Evolutionary conservation across 2,113 vertebrate genomes (phyloP).

Genomic region (Labrus mixtus): DNA sequence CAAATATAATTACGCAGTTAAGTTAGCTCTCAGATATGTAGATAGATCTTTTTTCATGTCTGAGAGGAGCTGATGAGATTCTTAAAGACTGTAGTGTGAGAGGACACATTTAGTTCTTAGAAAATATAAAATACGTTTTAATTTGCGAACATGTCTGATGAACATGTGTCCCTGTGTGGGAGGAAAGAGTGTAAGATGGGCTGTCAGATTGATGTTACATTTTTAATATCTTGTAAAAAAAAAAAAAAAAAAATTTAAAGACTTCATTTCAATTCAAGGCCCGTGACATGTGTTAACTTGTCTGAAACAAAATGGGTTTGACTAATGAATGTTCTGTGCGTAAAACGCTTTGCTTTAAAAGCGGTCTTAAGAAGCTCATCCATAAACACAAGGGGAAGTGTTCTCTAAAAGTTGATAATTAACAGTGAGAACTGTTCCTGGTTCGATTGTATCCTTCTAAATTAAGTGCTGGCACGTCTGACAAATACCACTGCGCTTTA

Average conservation of each 20-base stretch:
- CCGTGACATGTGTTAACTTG: conserved; percentile 8
- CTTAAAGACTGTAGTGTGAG: conserved; percentile 55
- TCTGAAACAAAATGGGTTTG: background rate
- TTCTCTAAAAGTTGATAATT: conserved; percentile 77
- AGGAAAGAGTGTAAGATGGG: background rate
- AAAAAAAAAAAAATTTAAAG: conserved; percentile 6
- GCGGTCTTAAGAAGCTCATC: conserved; percentile 26
- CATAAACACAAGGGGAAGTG: conserved; percentile 61
- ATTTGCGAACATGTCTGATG: background rate
- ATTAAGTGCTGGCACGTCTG: conserved; percentile 79
- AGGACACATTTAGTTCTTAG: conserved; percentile 10
- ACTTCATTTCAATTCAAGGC: background rate
- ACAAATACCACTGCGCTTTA: conserved; percentile 76
- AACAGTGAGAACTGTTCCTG: conserved; percentile 61
- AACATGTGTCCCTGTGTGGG: background rate
- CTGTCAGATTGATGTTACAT: background rate
- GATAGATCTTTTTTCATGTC: conserved; percentile 82
- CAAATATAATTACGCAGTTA: conserved; percentile 92
- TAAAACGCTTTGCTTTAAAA: conserved; percentile 45
- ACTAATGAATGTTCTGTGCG: conserved; percentile 9
- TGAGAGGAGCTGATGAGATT: conserved; percentile 72
- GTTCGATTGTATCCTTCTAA: conserved; percentile 72
- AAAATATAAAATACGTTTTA: conserved; percentile 15
- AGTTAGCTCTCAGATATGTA: conserved; percentile 86
- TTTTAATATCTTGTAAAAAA: background rate